phyloP scores from a whole-genome alignment of 2,113 vertebrate species.

The Periophthalmodon schlosseri region DNA sequence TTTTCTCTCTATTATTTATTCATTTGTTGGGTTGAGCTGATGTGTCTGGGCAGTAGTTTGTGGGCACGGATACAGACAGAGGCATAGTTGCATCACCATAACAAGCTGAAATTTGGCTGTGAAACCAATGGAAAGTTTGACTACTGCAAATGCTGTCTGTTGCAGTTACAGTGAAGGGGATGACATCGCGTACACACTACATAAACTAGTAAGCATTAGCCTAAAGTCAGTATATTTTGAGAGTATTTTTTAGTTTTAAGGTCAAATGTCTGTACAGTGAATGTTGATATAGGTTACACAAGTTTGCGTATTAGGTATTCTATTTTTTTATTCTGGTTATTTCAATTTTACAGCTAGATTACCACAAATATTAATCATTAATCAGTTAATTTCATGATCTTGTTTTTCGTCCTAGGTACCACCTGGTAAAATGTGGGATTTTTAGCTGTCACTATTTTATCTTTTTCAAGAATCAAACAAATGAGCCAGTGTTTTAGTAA shows the following conservation, averaged over 20 bases:
- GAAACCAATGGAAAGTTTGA: neutral
- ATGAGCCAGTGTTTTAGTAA: neutral
- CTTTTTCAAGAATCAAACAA: neutral
- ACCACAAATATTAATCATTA: neutral
- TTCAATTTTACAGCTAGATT: neutral
- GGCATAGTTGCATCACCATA: conserved; percentile 6
- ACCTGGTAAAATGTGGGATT: too few species aligned
- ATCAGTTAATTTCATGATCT: too few species aligned
- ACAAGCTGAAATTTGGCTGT: conserved; percentile 5
- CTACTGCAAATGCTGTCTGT: neutral
- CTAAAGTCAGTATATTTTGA: neutral
- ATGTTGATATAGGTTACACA: too few species aligned
- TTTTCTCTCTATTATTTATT: conserved; percentile 25
- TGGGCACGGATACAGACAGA: conserved; percentile 4
- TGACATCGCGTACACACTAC: neutral
- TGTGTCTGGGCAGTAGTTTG: conserved; percentile 14
- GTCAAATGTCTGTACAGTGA: neutral
- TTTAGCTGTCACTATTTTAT: neutral
- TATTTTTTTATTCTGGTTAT: neutral
- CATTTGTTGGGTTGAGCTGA: neutral
- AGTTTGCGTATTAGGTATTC: too few species aligned
- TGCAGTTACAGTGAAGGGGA: neutral
- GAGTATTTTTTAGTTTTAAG: too few species aligned
- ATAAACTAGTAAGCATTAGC: neutral
- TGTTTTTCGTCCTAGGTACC: neutral